A percentile compares a stretch with the other conserved stretches of the same genome.
Evolutionary conservation across 1,140 invertebrate genomes (phyloP).

Genomic region (Aricia agestis): DNA sequence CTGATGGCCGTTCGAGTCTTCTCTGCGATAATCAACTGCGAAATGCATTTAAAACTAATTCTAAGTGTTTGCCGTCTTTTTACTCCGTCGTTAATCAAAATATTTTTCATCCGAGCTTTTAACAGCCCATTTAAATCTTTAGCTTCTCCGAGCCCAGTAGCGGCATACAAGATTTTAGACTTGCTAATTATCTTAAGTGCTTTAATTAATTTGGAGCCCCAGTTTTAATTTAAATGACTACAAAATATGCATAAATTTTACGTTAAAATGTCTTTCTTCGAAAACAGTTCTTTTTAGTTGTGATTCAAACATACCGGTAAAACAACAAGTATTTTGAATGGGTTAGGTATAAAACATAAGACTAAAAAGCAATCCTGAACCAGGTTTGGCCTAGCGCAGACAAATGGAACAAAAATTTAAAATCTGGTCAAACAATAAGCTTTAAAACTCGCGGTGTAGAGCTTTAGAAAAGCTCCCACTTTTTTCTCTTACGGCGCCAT

Average conservation of each 20-base stretch:
- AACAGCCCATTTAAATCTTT: not conserved
- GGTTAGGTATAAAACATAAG: not conserved
- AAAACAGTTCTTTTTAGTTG: not conserved
- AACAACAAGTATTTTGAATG: not conserved
- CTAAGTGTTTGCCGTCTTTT: not conserved
- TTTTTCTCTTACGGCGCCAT: not conserved
- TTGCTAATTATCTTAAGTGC: not conserved
- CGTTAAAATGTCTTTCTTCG: not conserved
- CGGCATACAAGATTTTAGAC: not conserved
- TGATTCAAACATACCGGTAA: not conserved
- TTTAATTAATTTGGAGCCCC: too few relatives aligned
- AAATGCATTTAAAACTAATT: conserved; percentile 1
- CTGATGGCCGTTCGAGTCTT: not conserved
- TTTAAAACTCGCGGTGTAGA: not conserved
- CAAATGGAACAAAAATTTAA: not conserved
- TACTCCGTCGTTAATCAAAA: not conserved
- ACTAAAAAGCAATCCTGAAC: not conserved
- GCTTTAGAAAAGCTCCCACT: conserved; percentile 17
- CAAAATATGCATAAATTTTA: too few relatives aligned
- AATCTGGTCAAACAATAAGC: conserved; percentile 1
- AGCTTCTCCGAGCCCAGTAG: not conserved
- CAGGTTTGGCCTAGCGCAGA: not conserved
- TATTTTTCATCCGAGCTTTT: not conserved
- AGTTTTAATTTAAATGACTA: too few relatives aligned
- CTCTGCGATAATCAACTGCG: not conserved